Percentiles rank a stretch among this genome's conserved stretches.
Conservation (phyloP, 2,797 vertebrate species). For the Neosilurus mollespiculum region DNA sequence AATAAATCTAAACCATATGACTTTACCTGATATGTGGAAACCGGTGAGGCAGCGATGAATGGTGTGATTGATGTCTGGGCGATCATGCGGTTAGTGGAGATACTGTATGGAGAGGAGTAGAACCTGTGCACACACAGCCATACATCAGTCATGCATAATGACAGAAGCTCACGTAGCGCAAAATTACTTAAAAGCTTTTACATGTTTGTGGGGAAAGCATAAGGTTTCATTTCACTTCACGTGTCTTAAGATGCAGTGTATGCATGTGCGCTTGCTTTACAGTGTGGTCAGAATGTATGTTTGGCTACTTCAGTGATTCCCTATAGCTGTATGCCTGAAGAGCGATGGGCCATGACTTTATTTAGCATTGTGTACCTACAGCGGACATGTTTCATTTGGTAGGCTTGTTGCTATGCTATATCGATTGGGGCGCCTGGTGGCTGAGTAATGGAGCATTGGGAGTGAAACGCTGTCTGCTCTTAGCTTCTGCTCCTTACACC, state of each 20-base stretch:
- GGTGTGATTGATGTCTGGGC: conserved; percentile 98
- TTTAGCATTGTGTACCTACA: conserved; percentile 79
- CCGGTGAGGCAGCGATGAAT: conserved; percentile 98
- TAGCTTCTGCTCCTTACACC: conserved; percentile 43
- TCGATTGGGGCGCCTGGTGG: conserved; percentile 76
- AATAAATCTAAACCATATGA: conserved; percentile 33
- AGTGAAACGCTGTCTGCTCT: conserved; percentile 50
- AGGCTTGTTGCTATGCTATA: conserved; percentile 70
- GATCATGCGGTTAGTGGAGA: conserved; percentile 99
- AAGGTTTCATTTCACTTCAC: conserved; percentile 12
- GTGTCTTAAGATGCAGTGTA: not conserved
- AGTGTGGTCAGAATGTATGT: not conserved
- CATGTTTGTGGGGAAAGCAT: not conserved
- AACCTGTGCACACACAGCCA: conserved; percentile 79
- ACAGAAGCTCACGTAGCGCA: not conserved
- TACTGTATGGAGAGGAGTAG: conserved; percentile 98
- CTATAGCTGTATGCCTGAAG: conserved; percentile 59
- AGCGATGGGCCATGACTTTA: conserved; percentile 71
- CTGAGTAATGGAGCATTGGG: conserved; percentile 64
- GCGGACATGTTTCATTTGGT: conserved; percentile 79
- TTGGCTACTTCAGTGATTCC: conserved; percentile 30
- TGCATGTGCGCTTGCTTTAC: conserved; percentile 18
- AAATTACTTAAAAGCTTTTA: conserved; percentile 12
- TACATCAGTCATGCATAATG: conserved; percentile 25
- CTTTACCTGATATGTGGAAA: conserved; percentile 96